These are phyloP conservation scores for Thamnaconus septentrionalis DNA, from an alignment of 2,113 vertebrate genomes.

Conservation along the genomic window DNA sequence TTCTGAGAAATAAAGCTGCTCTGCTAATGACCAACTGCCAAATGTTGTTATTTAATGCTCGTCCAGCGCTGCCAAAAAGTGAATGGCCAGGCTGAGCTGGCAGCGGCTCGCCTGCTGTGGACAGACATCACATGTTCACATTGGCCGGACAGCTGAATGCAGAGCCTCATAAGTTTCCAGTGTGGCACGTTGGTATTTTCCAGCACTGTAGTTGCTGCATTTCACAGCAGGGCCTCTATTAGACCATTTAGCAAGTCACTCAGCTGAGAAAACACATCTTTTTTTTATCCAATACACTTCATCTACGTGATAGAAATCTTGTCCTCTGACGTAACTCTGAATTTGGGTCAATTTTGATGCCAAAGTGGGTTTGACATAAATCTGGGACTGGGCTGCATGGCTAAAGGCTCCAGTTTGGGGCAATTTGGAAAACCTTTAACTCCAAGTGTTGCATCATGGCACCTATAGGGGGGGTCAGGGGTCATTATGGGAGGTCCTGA, in stretches of 20 bases:
- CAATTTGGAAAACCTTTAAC: background rate
- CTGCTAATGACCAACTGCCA: background rate
- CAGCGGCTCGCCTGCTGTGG: conserved; percentile 4
- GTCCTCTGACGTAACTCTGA: too few relatives aligned
- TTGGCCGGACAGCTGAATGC: conserved; percentile 27
- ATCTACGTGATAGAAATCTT: too few relatives aligned
- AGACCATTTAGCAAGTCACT: background rate
- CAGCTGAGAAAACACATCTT: background rate
- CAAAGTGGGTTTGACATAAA: too few relatives aligned
- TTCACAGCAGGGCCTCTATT: conserved; percentile 10
- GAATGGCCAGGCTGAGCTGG: conserved; percentile 27
- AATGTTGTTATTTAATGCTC: background rate
- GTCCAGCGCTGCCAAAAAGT: conserved; percentile 4
- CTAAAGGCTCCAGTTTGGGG: too few relatives aligned
- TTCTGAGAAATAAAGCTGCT: background rate
- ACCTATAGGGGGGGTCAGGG: conserved; percentile 6
- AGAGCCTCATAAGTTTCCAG: conserved; percentile 36
- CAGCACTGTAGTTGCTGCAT: conserved; percentile 12
- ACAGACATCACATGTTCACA: conserved; percentile 16
- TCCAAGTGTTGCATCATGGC: conserved; percentile 31
- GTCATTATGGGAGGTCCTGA: conserved; percentile 11
- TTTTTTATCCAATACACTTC: too few relatives aligned
- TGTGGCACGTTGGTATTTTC: conserved; percentile 35
- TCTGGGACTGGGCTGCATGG: too few relatives aligned
- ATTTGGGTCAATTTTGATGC: too few relatives aligned